Conservation (phyloP, 2,113 vertebrate species). For the Phaetusa simplex region DNA sequence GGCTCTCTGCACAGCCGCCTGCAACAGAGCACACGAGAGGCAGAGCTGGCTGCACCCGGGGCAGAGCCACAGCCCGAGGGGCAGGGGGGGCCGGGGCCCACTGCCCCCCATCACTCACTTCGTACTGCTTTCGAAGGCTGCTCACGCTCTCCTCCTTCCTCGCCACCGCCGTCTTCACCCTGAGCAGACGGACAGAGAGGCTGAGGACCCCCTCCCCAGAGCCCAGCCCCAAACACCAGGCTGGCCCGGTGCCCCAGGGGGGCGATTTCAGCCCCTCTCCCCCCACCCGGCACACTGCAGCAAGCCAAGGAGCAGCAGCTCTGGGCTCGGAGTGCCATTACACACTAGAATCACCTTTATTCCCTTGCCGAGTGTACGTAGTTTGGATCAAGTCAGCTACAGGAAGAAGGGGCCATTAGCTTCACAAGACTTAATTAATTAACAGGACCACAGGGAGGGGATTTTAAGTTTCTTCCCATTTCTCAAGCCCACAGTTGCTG, state of each 20-base stretch:
- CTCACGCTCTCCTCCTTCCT: conserved; percentile 89
- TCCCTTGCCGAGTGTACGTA: accelerated
- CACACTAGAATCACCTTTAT: neutral
- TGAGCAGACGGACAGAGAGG: neutral
- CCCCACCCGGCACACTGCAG: accelerated
- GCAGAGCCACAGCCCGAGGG: accelerated
- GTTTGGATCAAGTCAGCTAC: neutral
- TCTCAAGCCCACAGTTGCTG: neutral
- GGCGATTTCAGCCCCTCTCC: neutral
- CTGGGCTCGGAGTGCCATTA: neutral
- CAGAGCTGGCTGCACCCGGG: accelerated
- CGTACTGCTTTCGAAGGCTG: conserved; percentile 84
- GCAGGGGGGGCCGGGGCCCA: neutral
- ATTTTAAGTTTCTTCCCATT: neutral
- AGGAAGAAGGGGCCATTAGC: neutral
- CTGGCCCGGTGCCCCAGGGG: too few relatives aligned
- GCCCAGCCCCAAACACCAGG: accelerated
- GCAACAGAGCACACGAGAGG: neutral
- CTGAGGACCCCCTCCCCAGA: neutral
- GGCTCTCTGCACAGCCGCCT: conserved; percentile 88
- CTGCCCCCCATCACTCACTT: conserved; percentile 75
- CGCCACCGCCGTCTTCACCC: conserved; percentile 88
- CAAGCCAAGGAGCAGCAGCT: neutral
- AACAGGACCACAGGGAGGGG: neutral
- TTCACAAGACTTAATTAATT: neutral